A percentile compares a stretch with the other conserved stretches of the same genome.
phyloP scores from a whole-genome alignment of 2,888 invertebrate species.

The Syrphus vitripennis region DNA sequence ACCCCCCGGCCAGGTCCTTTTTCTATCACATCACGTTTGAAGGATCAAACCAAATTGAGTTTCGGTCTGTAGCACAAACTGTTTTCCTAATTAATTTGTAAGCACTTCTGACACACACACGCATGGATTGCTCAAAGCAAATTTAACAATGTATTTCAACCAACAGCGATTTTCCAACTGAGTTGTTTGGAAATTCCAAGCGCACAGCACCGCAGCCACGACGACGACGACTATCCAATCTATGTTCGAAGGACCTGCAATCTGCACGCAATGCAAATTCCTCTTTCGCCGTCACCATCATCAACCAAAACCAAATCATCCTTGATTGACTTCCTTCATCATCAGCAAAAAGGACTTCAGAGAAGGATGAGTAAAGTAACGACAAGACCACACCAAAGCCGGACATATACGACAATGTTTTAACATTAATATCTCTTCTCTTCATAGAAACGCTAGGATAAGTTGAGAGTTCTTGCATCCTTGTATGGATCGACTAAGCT shows the following conservation, averaged over 20 bases:
- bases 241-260: not conserved
- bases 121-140: conserved; percentile 1
- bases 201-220: not conserved
- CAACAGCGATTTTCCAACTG: conserved; percentile 59
- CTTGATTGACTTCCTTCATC: conserved; percentile 49
- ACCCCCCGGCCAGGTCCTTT: not conserved
- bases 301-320: conserved; percentile 12
- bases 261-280: conserved; percentile 39
- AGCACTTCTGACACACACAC: conserved; percentile 49
- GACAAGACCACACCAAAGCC: not conserved
- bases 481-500: conserved; percentile 4
- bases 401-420: not conserved
- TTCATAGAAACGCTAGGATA: not conserved
- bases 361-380: not conserved
- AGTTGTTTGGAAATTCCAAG: conserved; percentile 10
- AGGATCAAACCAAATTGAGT: not conserved
- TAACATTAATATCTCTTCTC: conserved; percentile 13
- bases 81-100: conserved; percentile 54
- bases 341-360: conserved; percentile 8
- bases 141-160: conserved; percentile 52
- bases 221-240: conserved; percentile 12
- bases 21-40: not conserved
- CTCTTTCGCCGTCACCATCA: not conserved
- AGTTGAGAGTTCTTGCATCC: not conserved
- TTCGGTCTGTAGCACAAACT: conserved; percentile 22